Evolutionary conservation across 2,797 vertebrate species (phyloP).

Genomic region (Botia almorhae): DNA sequence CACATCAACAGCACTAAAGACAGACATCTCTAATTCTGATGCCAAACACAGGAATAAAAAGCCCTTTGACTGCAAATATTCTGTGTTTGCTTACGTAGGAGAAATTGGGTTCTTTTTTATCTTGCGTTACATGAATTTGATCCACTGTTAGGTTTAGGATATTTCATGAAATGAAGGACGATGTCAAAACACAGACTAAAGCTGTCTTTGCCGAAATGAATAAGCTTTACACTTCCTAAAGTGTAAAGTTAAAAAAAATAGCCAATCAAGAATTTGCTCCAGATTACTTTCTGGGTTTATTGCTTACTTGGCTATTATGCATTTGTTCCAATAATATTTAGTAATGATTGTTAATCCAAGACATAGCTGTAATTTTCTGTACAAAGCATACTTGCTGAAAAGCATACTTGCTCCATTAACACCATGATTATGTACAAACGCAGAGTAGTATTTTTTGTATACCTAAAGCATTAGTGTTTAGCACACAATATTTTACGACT

Average conservation of each 20-base stretch:
- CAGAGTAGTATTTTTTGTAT: background rate
- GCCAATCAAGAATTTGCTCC: background rate
- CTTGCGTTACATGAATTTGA: background rate
- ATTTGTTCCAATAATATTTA: background rate
- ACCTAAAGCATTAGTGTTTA: slow-evolving; percentile 13
- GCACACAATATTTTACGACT: background rate
- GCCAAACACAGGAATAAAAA: background rate
- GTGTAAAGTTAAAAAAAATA: background rate
- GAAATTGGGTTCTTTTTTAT: background rate
- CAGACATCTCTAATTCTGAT: background rate
- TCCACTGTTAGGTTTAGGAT: background rate
- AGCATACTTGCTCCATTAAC: background rate
- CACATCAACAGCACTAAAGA: slow-evolving; percentile 8
- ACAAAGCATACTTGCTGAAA: too few species aligned
- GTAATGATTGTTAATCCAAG: background rate
- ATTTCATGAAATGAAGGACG: slow-evolving; percentile 12
- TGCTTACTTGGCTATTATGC: background rate
- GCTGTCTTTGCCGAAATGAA: slow-evolving; percentile 7
- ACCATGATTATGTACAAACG: background rate
- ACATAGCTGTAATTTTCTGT: too few species aligned
- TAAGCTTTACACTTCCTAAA: background rate
- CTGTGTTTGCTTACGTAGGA: background rate
- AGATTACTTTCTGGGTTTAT: background rate
- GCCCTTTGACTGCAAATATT: slow-evolving; percentile 19
- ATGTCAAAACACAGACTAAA: background rate